Conservation (phyloP, 2,113 vertebrate species). For the Gavia stellata region DNA sequence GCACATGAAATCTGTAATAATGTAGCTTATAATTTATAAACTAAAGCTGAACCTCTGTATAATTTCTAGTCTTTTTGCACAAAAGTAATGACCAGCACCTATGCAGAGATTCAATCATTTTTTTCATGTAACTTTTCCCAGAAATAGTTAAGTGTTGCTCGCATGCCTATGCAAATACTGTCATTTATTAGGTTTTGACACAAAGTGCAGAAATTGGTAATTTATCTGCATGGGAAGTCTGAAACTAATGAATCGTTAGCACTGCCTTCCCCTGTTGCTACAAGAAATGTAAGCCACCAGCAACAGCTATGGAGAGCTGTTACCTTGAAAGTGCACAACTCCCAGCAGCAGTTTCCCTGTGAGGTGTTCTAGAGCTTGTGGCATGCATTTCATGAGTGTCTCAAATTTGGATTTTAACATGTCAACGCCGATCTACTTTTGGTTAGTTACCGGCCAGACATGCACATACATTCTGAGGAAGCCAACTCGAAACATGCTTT, state of each 20-base stretch:
- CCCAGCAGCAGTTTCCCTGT: not conserved
- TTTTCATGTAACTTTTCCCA: not conserved
- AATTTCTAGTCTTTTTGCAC: not conserved
- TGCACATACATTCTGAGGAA: not conserved
- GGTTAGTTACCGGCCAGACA: not conserved
- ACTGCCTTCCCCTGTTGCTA: not conserved
- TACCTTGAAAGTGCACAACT: not conserved
- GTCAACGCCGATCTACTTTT: conserved; percentile 21
- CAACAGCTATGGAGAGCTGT: not conserved
- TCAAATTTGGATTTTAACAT: conserved; percentile 18
- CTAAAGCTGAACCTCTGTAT: conserved; percentile 9
- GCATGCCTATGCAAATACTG: not conserved
- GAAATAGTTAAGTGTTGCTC: not conserved
- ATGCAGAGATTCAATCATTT: not conserved
- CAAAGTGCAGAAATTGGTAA: not conserved
- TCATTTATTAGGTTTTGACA: not conserved
- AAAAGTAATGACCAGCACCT: conserved; percentile 18
- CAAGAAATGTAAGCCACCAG: not conserved
- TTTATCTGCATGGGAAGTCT: not conserved
- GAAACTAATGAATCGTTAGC: not conserved
- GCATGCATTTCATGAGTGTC: not conserved
- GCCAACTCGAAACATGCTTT: conserved; percentile 7
- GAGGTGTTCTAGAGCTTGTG: not conserved
- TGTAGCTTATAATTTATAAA: conserved; percentile 33
- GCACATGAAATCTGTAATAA: conserved; percentile 40